phyloP scores from a whole-genome alignment of 2,113 vertebrate genomes.

The Phodopus roborovskii region DNA sequence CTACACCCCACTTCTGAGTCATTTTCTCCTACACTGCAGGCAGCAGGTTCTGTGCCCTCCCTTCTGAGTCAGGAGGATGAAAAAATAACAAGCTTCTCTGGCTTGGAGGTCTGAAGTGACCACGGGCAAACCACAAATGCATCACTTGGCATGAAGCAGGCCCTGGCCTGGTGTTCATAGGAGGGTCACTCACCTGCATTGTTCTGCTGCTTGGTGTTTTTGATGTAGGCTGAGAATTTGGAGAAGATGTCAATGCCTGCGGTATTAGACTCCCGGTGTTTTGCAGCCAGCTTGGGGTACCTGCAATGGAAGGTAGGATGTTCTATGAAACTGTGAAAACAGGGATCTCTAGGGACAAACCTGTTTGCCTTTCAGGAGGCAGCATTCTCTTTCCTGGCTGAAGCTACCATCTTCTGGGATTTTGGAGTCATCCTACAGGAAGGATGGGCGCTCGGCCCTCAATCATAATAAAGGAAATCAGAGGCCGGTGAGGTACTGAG shows the following conservation, averaged over 20 bases:
- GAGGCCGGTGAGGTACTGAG: not conserved
- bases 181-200: constrained; percentile 89
- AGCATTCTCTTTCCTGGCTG: not conserved
- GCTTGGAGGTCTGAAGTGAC: not conserved
- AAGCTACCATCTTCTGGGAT: not conserved
- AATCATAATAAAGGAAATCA: not conserved
- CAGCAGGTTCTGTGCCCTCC: not conserved
- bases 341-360: not conserved
- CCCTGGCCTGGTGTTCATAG: not conserved
- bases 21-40: not conserved
- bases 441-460: not conserved
- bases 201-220: constrained; percentile 93
- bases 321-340: not conserved
- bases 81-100: not conserved
- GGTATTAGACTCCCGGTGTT: constrained; percentile 93
- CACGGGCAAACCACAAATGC: not conserved
- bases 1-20: not conserved
- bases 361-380: too few species aligned
- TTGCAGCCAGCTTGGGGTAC: constrained; percentile 94
- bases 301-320: constrained; percentile 81
- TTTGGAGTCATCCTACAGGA: not conserved
- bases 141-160: too few species aligned
- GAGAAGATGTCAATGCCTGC: constrained; percentile 97
- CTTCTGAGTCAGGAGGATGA: rapidly evolving
- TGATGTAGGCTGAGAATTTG: constrained; percentile 97